A percentile compares a stretch with the other conserved stretches of the same genome.
These are phyloP conservation scores for Andrena trimmerana DNA, from an alignment of 2,888 invertebrate genomes.

Conservation along the genomic window DNA sequence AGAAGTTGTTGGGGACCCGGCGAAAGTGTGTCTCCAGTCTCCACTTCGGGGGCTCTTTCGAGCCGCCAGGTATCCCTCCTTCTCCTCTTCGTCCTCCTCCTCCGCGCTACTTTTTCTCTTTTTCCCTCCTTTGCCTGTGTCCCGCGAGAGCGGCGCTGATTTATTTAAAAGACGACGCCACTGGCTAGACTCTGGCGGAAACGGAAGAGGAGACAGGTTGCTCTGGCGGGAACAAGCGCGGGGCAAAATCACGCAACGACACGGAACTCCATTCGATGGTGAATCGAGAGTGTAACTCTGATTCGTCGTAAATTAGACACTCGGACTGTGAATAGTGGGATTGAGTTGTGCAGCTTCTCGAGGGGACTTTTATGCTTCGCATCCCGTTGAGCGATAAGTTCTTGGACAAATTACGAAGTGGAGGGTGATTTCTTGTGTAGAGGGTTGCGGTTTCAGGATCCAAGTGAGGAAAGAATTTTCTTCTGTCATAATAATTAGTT, in stretches of 20 bases:
- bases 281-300: background rate
- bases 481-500: too few relatives aligned
- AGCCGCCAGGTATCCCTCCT: slow-evolving; percentile 26
- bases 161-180: slow-evolving; percentile 71
- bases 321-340: background rate
- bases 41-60: slow-evolving; percentile 28
- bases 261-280: background rate
- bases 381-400: too few relatives aligned
- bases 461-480: too few relatives aligned
- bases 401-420: too few relatives aligned
- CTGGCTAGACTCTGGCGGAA: slow-evolving; percentile 46
- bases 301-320: slow-evolving; percentile 10
- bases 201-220: background rate
- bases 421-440: too few relatives aligned
- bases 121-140: slow-evolving; percentile 35
- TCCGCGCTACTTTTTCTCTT: slow-evolving; percentile 3
- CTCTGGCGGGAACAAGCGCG: slow-evolving; percentile 9
- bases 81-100: background rate
- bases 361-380: background rate
- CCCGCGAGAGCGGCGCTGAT: slow-evolving; percentile 70
- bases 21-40: slow-evolving; percentile 51
- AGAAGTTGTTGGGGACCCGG: slow-evolving; percentile 52
- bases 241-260: slow-evolving; percentile 21
- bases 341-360: background rate
- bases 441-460: too few relatives aligned